These are phyloP conservation scores for Rhabditoides inermis DNA, from an alignment of 2,888 invertebrate species.

Conservation along the genomic window DNA sequence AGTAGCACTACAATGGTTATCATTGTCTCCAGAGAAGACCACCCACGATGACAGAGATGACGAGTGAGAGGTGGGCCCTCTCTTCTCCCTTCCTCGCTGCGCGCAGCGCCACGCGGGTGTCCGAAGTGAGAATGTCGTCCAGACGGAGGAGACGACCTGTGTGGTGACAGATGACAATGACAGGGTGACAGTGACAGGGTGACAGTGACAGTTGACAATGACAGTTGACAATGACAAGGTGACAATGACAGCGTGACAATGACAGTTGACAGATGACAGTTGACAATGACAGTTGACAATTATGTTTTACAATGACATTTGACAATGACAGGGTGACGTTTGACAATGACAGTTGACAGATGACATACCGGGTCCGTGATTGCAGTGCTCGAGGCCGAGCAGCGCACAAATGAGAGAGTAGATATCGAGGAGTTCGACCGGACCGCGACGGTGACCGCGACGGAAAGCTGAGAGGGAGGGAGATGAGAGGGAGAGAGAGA, in stretches of 20 bases:
- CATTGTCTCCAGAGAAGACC: too few species aligned
- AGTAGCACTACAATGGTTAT: too few species aligned
- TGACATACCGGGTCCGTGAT: too few species aligned
- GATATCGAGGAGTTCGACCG: constrained; percentile 28
- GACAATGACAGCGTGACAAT: too few species aligned
- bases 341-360: too few species aligned
- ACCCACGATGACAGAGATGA: too few species aligned
- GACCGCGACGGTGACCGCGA: constrained; percentile 22
- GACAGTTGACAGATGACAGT: too few species aligned
- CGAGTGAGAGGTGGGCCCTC: too few species aligned
- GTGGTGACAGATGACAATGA: background rate
- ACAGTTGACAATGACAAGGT: background rate
- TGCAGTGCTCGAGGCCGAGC: constrained; percentile 21
- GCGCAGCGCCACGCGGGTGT: constrained; percentile 22
- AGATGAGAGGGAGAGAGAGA: background rate
- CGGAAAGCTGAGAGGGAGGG: constrained; percentile 19
- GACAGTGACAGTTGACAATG: too few species aligned
- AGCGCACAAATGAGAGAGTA: constrained; percentile 32
- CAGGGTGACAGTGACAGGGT: background rate
- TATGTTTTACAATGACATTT: too few species aligned
- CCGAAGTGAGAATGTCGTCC: constrained; percentile 25
- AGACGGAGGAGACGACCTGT: constrained; percentile 10
- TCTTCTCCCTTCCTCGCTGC: too few species aligned
- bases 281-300: too few species aligned
- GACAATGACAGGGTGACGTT: background rate